Evolutionary conservation across 1,140 invertebrate species (phyloP).

Genomic region (Magallana angulata): DNA sequence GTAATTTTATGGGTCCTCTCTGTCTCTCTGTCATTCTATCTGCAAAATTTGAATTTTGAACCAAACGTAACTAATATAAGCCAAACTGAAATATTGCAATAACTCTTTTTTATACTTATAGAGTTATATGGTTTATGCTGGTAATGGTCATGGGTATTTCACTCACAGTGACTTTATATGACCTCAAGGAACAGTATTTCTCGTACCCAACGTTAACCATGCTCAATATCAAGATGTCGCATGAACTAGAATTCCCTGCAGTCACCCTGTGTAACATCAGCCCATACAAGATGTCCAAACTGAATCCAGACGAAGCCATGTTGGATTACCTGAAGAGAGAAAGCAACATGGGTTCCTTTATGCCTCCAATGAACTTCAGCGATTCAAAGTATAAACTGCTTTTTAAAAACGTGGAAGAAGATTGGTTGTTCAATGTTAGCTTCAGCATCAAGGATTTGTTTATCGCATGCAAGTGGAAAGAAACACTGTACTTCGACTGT

Average conservation of each 20-base stretch:
- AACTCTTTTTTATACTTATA: neutral
- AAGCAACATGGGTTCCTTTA: conserved; percentile 28
- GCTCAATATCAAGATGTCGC: conserved; percentile 11
- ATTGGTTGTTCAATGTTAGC: conserved; percentile 33
- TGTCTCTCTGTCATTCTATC: too few relatives aligned
- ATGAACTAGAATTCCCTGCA: conserved; percentile 39
- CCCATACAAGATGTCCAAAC: conserved; percentile 38
- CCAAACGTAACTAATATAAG: too few relatives aligned
- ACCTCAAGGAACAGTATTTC: conserved; percentile 33
- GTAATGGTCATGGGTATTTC: conserved; percentile 35
- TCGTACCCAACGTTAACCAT: conserved; percentile 42
- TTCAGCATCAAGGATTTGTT: conserved; percentile 8
- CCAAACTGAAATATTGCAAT: neutral
- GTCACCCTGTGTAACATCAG: conserved; percentile 44
- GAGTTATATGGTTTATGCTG: conserved; percentile 37
- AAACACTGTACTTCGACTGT: conserved; percentile 10
- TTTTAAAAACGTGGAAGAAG: neutral
- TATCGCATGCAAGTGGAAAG: conserved; percentile 13
- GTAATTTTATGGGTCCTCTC: too few relatives aligned
- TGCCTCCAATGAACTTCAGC: conserved; percentile 39
- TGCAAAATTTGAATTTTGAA: too few relatives aligned
- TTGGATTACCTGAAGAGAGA: conserved; percentile 10
- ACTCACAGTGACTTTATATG: neutral
- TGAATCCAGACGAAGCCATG: neutral
- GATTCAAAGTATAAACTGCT: conserved; percentile 26